These are phyloP conservation scores for Ptilorrhoa leucosticta DNA, from an alignment of 2,113 vertebrate genomes.

Conservation along the genomic window DNA sequence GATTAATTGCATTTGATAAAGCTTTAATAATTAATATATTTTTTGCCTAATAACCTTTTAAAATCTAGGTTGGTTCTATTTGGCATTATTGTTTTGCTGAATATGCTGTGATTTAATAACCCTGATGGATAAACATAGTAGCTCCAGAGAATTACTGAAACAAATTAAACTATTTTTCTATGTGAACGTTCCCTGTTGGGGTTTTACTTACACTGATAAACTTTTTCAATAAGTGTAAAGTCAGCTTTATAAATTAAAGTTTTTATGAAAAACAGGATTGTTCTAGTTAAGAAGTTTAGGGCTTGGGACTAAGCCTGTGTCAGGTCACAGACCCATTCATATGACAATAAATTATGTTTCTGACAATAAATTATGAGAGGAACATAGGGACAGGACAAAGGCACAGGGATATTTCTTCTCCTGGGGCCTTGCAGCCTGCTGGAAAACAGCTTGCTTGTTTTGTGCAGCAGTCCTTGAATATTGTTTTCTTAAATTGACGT, in stretches of 20 bases:
- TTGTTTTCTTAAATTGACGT: not conserved
- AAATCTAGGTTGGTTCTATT: not conserved
- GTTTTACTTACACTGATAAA: not conserved
- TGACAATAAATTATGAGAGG: not conserved
- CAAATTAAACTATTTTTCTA: slow-evolving; percentile 18
- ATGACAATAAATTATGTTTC: not conserved
- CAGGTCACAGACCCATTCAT: not conserved
- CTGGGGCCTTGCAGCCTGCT: not conserved
- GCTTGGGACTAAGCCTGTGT: not conserved
- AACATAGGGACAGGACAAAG: not conserved
- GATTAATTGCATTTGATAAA: not conserved
- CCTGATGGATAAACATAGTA: not conserved
- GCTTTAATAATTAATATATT: not conserved
- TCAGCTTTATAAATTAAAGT: not conserved
- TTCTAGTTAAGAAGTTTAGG: not conserved
- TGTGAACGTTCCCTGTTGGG: not conserved
- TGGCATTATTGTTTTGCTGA: not conserved
- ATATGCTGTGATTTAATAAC: not conserved
- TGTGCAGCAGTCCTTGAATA: not conserved
- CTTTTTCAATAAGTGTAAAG: slow-evolving; percentile 1
- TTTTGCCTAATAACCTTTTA: not conserved
- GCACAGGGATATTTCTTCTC: not conserved
- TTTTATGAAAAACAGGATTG: not conserved
- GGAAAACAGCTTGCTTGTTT: not conserved
- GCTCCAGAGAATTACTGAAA: not conserved